Conservation (phyloP, 1,140 invertebrate species). For the Panagrolaimus sp. region DNA sequence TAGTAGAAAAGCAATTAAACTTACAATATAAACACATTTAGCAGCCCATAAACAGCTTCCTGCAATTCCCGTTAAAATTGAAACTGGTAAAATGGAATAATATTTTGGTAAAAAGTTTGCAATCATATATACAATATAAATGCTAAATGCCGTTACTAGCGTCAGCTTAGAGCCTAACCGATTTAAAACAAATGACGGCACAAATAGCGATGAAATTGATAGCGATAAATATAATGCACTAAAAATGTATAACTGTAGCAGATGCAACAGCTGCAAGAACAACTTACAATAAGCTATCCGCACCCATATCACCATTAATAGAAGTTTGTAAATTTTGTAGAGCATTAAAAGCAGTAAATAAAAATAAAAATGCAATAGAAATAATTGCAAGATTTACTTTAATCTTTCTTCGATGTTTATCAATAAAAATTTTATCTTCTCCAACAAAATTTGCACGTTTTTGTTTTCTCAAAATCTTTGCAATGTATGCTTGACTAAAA, state of each 20-base stretch:
- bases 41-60: slow-evolving; percentile 93
- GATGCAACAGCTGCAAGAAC: not conserved
- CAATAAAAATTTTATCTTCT: slow-evolving; percentile 31
- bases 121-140: slow-evolving; percentile 85
- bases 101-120: slow-evolving; percentile 78
- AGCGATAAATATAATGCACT: slow-evolving; percentile 49
- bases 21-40: slow-evolving; percentile 78
- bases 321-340: slow-evolving; percentile 72
- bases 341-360: slow-evolving; percentile 84
- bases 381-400: slow-evolving; percentile 6
- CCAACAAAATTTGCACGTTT: slow-evolving; percentile 41
- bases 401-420: slow-evolving; percentile 49
- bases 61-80: slow-evolving; percentile 74
- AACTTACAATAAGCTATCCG: slow-evolving; percentile 43
- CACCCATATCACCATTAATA: slow-evolving; percentile 54
- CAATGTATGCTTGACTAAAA: slow-evolving; percentile 47
- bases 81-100: slow-evolving; percentile 83
- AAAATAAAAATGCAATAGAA: slow-evolving; percentile 74
- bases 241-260: slow-evolving; percentile 10
- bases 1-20: too few relatives aligned
- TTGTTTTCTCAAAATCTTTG: slow-evolving; percentile 52
- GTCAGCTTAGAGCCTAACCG: slow-evolving; percentile 88
- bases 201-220: slow-evolving; percentile 55
- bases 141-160: slow-evolving; percentile 78
- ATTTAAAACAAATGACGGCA: slow-evolving; percentile 55